phyloP scores from a whole-genome alignment of 2,888 invertebrate genomes.

The Troides aeacus region DNA sequence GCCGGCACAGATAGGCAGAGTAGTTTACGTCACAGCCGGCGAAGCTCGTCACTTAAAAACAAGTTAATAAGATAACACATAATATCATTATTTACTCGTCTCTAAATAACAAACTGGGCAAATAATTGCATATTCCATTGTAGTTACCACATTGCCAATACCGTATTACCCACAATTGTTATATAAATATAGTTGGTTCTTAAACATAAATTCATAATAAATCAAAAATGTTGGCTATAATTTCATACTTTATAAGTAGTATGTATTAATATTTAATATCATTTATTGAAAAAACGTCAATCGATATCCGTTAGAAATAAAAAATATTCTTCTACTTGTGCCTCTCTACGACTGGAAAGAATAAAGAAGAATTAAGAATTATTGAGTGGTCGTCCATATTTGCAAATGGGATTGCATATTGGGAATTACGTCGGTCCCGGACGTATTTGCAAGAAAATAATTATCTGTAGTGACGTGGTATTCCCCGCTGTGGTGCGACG shows the following conservation, averaged over 20 bases:
- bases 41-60: slow-evolving; percentile 26
- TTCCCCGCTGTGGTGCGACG: slow-evolving; percentile 51
- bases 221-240: too few species aligned
- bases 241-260: neutral
- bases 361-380: neutral
- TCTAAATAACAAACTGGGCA: slow-evolving; percentile 13
- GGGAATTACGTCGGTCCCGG: slow-evolving; percentile 17
- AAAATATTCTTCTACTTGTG: neutral
- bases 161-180: too few species aligned
- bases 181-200: too few species aligned
- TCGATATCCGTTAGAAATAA: neutral
- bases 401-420: slow-evolving; percentile 18
- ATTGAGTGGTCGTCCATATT: neutral
- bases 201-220: too few species aligned
- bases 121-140: slow-evolving; percentile 2
- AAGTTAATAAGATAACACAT: slow-evolving; percentile 29
- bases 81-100: slow-evolving; percentile 21
- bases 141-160: too few species aligned
- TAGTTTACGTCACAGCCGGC: slow-evolving; percentile 26
- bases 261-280: too few species aligned
- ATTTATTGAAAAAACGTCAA: neutral
- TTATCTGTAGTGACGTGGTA: slow-evolving; percentile 59
- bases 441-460: slow-evolving; percentile 37
- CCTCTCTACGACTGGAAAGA: too few species aligned
- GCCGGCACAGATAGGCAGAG: slow-evolving; percentile 24